Percentiles rank a stretch among this genome's conserved stretches.
Conservation (phyloP, 2,113 vertebrate genomes). For the Leptobrachium leishanense region DNA sequence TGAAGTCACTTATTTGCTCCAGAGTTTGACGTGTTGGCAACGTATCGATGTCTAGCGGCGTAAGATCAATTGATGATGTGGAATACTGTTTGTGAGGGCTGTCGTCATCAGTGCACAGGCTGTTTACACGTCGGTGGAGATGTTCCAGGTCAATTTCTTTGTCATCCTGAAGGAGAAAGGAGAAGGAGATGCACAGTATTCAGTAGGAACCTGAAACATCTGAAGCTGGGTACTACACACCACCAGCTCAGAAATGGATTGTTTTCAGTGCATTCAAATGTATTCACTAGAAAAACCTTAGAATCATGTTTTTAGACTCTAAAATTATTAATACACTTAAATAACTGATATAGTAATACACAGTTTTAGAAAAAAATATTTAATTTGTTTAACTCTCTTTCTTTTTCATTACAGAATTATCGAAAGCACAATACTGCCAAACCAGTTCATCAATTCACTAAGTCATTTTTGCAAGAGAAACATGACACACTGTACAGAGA, state of each 20-base stretch:
- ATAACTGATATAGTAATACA: too few species aligned
- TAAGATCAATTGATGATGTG: conserved; percentile 97
- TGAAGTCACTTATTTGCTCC: conserved; percentile 99
- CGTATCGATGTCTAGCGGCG: conserved; percentile 96
- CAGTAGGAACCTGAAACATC: conserved; percentile 56
- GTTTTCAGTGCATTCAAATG: too few species aligned
- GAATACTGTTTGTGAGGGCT: conserved; percentile 99
- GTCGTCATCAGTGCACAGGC: conserved; percentile 98
- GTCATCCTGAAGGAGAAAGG: conserved; percentile 83
- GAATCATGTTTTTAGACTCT: too few species aligned
- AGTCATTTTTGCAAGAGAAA: too few species aligned
- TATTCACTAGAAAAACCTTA: too few species aligned
- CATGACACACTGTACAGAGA: too few species aligned
- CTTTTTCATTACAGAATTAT: too few species aligned
- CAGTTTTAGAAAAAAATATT: too few species aligned
- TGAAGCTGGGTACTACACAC: conserved; percentile 36
- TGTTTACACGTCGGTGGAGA: conserved; percentile 97
- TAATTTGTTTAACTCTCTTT: too few species aligned
- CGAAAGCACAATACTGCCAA: too few species aligned
- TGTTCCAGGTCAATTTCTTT: conserved; percentile 99
- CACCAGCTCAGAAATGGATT: background rate
- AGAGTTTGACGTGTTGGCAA: conserved; percentile 94
- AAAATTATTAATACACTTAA: too few species aligned
- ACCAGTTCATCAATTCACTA: too few species aligned
- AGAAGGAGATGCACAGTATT: conserved; percentile 63